A percentile compares a stretch with the other conserved stretches of the same genome.
These are phyloP conservation scores for Ptychoptera contaminata DNA, from an alignment of 2,888 invertebrate genomes.

Conservation along the genomic window DNA sequence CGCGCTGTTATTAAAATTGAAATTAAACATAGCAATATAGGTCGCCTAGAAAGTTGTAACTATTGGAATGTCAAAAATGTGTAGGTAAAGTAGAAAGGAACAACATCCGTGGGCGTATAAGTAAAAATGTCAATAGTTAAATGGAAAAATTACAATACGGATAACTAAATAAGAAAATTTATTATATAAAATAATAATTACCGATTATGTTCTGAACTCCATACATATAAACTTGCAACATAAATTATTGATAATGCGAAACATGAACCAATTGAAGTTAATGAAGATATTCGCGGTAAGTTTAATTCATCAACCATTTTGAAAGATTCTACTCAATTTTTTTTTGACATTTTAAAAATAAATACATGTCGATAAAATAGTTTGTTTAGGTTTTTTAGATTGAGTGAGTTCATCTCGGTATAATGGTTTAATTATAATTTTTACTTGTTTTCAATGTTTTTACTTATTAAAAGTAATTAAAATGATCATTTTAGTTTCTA, in stretches of 20 bases:
- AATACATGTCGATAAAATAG: background rate
- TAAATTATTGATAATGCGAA: constrained; percentile 60
- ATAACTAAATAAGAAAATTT: background rate
- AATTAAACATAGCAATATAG: no score
- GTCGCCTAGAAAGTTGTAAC: no score
- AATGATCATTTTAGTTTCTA: no score
- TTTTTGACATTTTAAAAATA: constrained; percentile 4
- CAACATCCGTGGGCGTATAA: no score
- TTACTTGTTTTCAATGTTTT: no score
- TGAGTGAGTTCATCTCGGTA: background rate
- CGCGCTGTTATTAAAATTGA: background rate
- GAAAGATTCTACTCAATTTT: background rate
- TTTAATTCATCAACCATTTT: background rate
- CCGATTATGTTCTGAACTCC: constrained; percentile 64
- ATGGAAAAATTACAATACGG: background rate
- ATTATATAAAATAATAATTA: constrained; percentile 22
- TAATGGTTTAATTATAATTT: background rate
- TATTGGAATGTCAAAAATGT: no score
- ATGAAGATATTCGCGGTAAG: constrained; percentile 28
- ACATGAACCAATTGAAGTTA: constrained; percentile 54
- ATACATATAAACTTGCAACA: constrained; percentile 77
- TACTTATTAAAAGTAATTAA: no score
- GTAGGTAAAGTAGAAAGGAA: no score
- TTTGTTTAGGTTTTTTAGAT: background rate
- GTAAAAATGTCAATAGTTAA: background rate